These are phyloP conservation scores for Natator depressus DNA, from an alignment of 2,113 vertebrate species.

Conservation along the genomic window DNA sequence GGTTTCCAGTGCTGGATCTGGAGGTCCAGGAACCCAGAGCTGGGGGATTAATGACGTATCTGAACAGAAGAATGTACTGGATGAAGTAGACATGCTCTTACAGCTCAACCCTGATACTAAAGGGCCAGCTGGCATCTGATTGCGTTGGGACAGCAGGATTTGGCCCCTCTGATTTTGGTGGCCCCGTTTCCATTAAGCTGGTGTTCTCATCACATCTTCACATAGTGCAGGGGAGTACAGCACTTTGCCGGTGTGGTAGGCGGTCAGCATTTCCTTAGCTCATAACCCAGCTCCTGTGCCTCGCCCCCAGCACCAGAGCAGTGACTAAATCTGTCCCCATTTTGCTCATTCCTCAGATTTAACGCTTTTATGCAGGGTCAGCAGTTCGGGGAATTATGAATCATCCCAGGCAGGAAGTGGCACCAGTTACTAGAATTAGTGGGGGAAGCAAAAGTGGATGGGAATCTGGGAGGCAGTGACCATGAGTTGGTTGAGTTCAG, in stretches of 20 bases:
- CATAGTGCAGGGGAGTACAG: not conserved
- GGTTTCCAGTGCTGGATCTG: slow-evolving; percentile 1
- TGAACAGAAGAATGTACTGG: not conserved
- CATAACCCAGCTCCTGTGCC: not conserved
- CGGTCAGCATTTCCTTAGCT: not conserved
- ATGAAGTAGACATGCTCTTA: too few species aligned
- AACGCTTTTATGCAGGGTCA: not conserved
- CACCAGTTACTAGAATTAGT: too few species aligned
- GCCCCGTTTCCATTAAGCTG: not conserved
- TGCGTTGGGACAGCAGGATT: not conserved
- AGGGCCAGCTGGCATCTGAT: not conserved
- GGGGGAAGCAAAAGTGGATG: too few species aligned
- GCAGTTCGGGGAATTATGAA: not conserved
- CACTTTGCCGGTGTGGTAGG: not conserved
- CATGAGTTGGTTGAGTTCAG: too few species aligned
- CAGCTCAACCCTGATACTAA: not conserved
- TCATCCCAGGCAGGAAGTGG: not conserved
- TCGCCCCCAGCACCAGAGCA: not conserved
- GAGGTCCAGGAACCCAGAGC: not conserved
- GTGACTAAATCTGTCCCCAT: too few species aligned
- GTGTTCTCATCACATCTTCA: not conserved
- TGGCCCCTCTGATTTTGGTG: not conserved
- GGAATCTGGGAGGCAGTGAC: too few species aligned
- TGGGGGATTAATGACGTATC: not conserved
- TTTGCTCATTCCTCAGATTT: not conserved